Conservation (phyloP, 2,888 invertebrate species). For the Ypsolopha scabrella region DNA sequence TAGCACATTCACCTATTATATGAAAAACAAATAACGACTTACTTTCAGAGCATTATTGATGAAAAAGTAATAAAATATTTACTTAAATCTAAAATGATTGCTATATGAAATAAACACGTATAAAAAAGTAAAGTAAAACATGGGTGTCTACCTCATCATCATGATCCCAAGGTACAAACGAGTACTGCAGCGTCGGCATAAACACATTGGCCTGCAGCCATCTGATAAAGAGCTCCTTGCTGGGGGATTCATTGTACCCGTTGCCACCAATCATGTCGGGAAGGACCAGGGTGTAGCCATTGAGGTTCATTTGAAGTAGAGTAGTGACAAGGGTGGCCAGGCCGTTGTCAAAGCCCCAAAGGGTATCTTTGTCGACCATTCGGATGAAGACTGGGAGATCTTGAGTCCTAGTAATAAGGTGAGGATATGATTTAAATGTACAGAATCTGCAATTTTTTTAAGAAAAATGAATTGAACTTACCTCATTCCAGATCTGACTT, state of each 20-base stretch:
- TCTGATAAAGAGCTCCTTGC: constrained; percentile 76
- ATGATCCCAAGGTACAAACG: constrained; percentile 85
- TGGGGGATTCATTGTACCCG: constrained; percentile 67
- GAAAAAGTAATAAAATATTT: no score
- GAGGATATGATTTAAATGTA: no score
- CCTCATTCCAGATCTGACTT: constrained; percentile 79
- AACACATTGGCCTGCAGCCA: constrained; percentile 85
- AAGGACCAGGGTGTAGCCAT: constrained; percentile 79
- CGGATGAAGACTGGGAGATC: constrained; percentile 78
- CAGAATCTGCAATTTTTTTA: no score
- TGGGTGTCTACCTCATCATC: constrained; percentile 57
- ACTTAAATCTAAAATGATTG: no score
- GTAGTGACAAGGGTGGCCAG: constrained; percentile 79
- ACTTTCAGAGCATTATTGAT: no score
- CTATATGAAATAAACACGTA: no score
- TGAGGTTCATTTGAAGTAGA: constrained; percentile 71
- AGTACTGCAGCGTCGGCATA: constrained; percentile 85
- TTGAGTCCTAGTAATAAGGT: constrained; percentile 66
- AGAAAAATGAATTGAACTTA: constrained; percentile 15
- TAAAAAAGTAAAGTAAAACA: no score
- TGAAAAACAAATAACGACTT: no score
- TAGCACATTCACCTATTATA: no score
- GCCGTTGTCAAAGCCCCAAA: constrained; percentile 78
- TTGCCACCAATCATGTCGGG: constrained; percentile 86
- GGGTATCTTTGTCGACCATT: constrained; percentile 83